Conservation (phyloP, 2,113 vertebrate genomes). For the Myotis lucifugus region DNA sequence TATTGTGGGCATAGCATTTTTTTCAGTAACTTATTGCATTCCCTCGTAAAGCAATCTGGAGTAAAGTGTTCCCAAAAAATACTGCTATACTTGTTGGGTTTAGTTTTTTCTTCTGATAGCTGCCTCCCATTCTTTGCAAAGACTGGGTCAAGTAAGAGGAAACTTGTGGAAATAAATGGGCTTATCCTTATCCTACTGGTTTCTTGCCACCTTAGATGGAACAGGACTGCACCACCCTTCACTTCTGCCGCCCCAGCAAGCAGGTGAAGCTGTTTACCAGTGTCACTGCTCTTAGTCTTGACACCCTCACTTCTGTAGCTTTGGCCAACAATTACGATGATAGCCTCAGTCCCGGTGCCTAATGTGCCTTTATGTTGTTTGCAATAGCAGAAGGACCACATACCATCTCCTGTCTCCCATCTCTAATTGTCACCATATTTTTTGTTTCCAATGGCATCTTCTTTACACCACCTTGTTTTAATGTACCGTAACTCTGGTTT, state of each 20-base stretch:
- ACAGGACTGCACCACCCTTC: conserved; percentile 94
- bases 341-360: neutral
- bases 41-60: conserved; percentile 95
- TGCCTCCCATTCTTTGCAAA: conserved; percentile 95
- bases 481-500: too few species aligned
- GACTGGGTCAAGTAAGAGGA: conserved; percentile 93
- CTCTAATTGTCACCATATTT: conserved; percentile 77
- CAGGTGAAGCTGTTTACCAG: neutral
- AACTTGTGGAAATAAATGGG: conserved; percentile 97
- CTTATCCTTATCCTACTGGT: conserved; percentile 95
- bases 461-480: too few species aligned
- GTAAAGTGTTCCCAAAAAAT: conserved; percentile 98
- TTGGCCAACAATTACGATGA: neutral
- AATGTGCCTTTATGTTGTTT: conserved; percentile 52
- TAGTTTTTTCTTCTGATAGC: conserved; percentile 95
- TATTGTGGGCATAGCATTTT: conserved; percentile 95
- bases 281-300: neutral
- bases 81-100: conserved; percentile 97
- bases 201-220: conserved; percentile 97
- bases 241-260: neutral
- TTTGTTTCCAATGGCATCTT: too few species aligned
- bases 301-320: neutral
- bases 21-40: conserved; percentile 96
- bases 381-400: conserved; percentile 74
- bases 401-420: conserved; percentile 81